Conservation (phyloP, 2,113 vertebrate species). For the Trachemys scripta region DNA sequence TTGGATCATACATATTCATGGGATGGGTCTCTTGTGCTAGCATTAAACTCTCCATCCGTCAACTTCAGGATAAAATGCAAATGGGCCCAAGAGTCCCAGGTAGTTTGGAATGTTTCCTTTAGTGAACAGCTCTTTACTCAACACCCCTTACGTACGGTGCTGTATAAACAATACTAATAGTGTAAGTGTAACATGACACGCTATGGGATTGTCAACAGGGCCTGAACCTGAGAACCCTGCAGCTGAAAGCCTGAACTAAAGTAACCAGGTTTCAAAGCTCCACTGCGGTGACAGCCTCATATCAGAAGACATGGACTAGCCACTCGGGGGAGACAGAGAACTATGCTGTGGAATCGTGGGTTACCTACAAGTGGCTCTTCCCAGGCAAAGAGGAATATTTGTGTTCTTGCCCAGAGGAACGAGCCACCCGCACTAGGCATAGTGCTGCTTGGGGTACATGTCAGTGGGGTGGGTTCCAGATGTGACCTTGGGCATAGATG, state of each 20-base stretch:
- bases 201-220: not conserved
- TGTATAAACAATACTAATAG: not conserved
- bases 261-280: not conserved
- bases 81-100: not conserved
- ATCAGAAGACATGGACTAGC: not conserved
- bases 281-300: not conserved
- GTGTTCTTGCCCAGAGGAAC: not conserved
- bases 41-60: not conserved
- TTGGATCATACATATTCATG: not conserved
- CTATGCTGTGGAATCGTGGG: not conserved
- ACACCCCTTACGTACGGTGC: not conserved
- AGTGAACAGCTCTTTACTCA: not conserved
- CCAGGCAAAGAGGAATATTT: not conserved
- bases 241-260: not conserved
- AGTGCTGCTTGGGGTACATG: not conserved
- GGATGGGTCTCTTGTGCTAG: not conserved
- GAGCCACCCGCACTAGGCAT: no score
- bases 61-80: not conserved
- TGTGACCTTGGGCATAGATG: not conserved
- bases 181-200: not conserved
- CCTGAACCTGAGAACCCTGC: not conserved
- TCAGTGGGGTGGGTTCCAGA: not conserved
- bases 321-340: not conserved
- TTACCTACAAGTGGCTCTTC: no score
- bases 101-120: not conserved